Evolutionary conservation across 2,797 vertebrate species (phyloP).

Genomic region (Xenopus petersii): DNA sequence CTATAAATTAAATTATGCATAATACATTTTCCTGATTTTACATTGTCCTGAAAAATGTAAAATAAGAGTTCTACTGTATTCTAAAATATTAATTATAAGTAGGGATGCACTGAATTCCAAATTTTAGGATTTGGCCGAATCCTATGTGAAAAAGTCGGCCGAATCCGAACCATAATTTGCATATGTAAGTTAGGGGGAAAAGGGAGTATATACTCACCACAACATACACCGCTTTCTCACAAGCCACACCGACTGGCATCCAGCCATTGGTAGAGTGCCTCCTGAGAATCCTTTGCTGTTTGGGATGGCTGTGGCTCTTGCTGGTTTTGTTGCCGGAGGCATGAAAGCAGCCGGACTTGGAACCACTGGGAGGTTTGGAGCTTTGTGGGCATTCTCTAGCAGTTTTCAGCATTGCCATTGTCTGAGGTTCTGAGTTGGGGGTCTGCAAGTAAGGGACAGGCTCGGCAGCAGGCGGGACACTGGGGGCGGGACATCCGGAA

Average conservation of each 20-base stretch:
- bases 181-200: too few species aligned
- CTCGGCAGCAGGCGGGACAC: constrained; percentile 88
- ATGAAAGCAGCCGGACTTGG: constrained; percentile 83
- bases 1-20: too few species aligned
- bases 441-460: constrained; percentile 87
- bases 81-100: too few species aligned
- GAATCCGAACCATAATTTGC: too few species aligned
- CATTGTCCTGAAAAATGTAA: too few species aligned
- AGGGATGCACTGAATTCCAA: too few species aligned
- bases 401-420: constrained; percentile 70
- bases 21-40: too few species aligned
- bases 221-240: constrained; percentile 92
- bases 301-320: constrained; percentile 69
- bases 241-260: constrained; percentile 84
- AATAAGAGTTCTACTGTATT: too few species aligned
- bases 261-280: constrained; percentile 92
- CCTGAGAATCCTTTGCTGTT: constrained; percentile 81
- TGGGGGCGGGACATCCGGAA: constrained; percentile 90
- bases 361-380: constrained; percentile 88
- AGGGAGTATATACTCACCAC: constrained; percentile 75
- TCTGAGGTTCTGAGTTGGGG: constrained; percentile 86
- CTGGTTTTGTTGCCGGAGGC: constrained; percentile 77
- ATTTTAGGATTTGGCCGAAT: too few species aligned
- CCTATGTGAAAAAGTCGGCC: too few species aligned
- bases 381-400: constrained; percentile 90